Conservation (phyloP, 2,797 vertebrate species). For the Sebastes cheni region DNA sequence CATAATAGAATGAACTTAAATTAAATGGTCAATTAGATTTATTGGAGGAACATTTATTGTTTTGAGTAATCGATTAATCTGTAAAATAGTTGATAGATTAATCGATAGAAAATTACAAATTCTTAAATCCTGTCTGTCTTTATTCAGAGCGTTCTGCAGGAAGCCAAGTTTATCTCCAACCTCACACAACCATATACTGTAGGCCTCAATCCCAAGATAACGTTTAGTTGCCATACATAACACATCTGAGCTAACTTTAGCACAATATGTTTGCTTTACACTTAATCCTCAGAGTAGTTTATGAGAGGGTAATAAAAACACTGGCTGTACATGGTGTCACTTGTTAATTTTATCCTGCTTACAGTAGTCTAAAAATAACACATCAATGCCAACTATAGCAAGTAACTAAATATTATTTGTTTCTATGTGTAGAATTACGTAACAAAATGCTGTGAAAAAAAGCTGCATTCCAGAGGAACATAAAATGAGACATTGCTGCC, state of each 20-base stretch:
- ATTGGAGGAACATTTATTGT: too few relatives aligned
- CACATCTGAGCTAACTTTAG: slow-evolving; percentile 12
- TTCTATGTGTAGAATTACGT: not conserved
- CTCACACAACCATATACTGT: not conserved
- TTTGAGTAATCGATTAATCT: too few relatives aligned
- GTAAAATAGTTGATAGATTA: too few relatives aligned
- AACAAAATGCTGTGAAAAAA: not conserved
- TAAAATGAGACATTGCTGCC: not conserved
- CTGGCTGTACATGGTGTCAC: not conserved
- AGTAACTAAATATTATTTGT: slow-evolving; percentile 10
- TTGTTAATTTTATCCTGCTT: slow-evolving; percentile 12
- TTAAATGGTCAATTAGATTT: too few relatives aligned
- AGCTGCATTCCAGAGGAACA: not conserved
- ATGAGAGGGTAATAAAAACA: slow-evolving; percentile 9
- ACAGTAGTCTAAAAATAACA: slow-evolving; percentile 16
- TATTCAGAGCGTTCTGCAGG: slow-evolving; percentile 11
- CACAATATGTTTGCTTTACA: slow-evolving; percentile 3
- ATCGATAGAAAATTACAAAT: too few relatives aligned
- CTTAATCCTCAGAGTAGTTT: not conserved
- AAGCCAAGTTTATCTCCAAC: not conserved
- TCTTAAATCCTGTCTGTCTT: slow-evolving; percentile 9
- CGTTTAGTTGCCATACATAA: not conserved
- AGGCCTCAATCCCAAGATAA: slow-evolving; percentile 3
- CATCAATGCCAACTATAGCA: not conserved
- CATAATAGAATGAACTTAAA: too few relatives aligned